These are phyloP conservation scores for Oreohelix idahoensis DNA, from an alignment of 1,140 invertebrate species.

Conservation along the genomic window DNA sequence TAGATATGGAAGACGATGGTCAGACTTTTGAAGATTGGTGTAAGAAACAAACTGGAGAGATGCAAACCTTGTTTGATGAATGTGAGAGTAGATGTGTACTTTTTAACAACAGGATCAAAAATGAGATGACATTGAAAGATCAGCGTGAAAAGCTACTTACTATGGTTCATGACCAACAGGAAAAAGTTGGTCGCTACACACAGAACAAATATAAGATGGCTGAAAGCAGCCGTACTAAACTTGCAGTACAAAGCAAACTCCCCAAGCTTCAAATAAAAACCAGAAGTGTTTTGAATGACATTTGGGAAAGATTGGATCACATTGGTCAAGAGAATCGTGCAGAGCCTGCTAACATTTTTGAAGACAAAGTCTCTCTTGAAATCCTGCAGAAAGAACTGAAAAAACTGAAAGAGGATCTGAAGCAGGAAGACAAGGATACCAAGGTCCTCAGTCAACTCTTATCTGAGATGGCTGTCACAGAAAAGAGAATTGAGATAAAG, in stretches of 20 bases:
- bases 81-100: conserved; percentile 10
- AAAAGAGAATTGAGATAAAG: not conserved
- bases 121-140: not conserved
- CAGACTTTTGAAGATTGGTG: conserved; percentile 11
- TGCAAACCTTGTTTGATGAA: not conserved
- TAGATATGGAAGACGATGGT: not conserved
- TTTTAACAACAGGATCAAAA: not conserved
- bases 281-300: not conserved
- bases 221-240: not conserved
- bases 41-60: not conserved
- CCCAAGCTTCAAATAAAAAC: not conserved
- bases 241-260: not conserved
- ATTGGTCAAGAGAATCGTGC: not conserved
- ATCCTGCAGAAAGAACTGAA: not conserved
- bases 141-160: not conserved
- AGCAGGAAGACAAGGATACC: not conserved
- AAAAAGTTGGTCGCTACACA: not conserved
- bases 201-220: not conserved
- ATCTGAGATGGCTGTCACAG: not conserved
- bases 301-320: not conserved
- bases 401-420: not conserved
- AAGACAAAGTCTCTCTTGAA: not conserved
- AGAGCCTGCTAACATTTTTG: not conserved
- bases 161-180: not conserved
- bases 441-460: not conserved